Conservation (phyloP, 1,140 invertebrate genomes). For the Phymastichus coffea region DNA sequence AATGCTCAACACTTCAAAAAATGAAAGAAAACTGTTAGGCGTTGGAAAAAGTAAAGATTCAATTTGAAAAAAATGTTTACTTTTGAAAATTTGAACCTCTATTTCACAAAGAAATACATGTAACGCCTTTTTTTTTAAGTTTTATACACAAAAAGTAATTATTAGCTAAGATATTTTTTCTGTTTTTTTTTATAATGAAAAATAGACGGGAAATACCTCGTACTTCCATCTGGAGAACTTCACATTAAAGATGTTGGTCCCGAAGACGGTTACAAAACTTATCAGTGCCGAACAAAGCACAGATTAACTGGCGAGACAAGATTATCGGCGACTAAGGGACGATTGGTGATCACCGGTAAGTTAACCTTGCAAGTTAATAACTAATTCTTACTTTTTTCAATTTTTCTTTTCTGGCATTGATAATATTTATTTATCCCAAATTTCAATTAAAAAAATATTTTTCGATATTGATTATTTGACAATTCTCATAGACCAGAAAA, state of each 20-base stretch:
- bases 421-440: not conserved
- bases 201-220: conserved; percentile 90
- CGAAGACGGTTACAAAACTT: conserved; percentile 91
- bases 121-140: too few relatives aligned
- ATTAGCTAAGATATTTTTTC: too few relatives aligned
- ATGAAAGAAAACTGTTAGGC: too few relatives aligned
- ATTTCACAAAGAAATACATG: too few relatives aligned
- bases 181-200: conserved; percentile 3
- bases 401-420: conserved; percentile 2
- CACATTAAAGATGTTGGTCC: conserved; percentile 91
- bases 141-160: too few relatives aligned
- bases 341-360: conserved; percentile 91
- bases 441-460: not conserved
- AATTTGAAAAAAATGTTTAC: too few relatives aligned
- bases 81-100: too few relatives aligned
- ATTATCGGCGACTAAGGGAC: conserved; percentile 88
- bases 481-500: too few relatives aligned
- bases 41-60: too few relatives aligned
- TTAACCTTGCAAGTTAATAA: not conserved
- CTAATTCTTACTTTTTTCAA: not conserved
- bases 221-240: conserved; percentile 88
- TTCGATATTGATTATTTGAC: too few relatives aligned
- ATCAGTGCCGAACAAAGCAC: conserved; percentile 92
- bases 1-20: too few relatives aligned
- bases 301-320: conserved; percentile 90